Evolutionary conservation across 2,113 vertebrate genomes (phyloP), one percentile per base, ranked within the genome.

Genomic region (Pipa parva): DNA sequence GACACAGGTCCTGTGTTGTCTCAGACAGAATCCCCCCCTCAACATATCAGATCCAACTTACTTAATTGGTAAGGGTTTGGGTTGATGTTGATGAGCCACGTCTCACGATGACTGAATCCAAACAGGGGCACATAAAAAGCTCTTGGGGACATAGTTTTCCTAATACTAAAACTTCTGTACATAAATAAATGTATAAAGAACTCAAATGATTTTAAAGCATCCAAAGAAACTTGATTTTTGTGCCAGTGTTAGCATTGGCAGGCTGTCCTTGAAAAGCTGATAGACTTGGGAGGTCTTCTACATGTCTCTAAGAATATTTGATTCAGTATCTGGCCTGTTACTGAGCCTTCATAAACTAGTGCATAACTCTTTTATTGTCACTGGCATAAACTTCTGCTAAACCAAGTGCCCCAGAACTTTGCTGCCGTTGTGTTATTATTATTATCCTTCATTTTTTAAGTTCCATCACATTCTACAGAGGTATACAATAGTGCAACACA

Each of bases 161-260:
- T 36, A 12, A 36, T 13, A 36, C 33, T 36, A 46, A 46, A 46
- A 46, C 15, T 46, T 9, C 42, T 46, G 42, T 46, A 46, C 42
- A 46, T 46, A 46, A 46, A 46, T 46, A 46, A 46, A 46, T n/a
- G 42, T 20, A 20, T 46, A 46, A 46, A 46, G 42, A 46, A 17
- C 42, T 46, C 42, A 20, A 9, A 46, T 17, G 42, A 7, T 46
- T 46, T 46, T 46, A 46, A 46, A 46, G 42, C 42, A 17, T 46
- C 42, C 42, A 46, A 46, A 46, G 42, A 46, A 46, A 46, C 42
- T 46, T 17, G 18, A 46, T n/a, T 7, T 17, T 17, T 12, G 42
- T 46, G 42, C 11, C 15, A 46, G 18, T 17, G 42, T 46, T 46
- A 46, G 18, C 42, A 46, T 17, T n/a, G 42, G 42, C 42, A 46